Evolutionary conservation across 2,113 vertebrate species (phyloP).

Genomic region (Drymodes brunneopygia): DNA sequence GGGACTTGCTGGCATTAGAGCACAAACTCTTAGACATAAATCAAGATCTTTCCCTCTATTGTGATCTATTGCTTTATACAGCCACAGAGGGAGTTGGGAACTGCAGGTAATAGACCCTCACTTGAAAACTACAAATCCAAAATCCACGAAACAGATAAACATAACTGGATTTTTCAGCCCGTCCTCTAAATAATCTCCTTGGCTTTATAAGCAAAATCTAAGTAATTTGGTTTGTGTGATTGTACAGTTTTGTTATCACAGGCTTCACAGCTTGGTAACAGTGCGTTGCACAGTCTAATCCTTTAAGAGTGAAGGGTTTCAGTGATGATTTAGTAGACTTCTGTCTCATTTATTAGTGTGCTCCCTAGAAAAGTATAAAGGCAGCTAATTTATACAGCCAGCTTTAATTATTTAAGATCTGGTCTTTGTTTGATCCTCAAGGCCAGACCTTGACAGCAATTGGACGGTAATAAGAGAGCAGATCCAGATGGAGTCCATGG

Average conservation of each 20-base stretch:
- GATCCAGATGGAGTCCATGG: constrained; percentile 89
- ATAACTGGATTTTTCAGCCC: background rate
- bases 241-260: background rate
- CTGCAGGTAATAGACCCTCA: background rate
- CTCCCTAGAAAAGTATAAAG: background rate
- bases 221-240: background rate
- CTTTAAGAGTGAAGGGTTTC: background rate
- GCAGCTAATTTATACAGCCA: background rate
- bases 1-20: background rate
- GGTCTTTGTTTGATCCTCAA: constrained; percentile 59
- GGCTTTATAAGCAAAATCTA: background rate
- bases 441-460: constrained; percentile 87
- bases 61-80: background rate
- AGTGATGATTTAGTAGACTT: background rate
- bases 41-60: background rate
- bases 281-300: background rate
- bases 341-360: background rate
- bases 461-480: constrained; percentile 88
- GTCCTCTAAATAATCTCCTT: background rate
- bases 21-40: background rate
- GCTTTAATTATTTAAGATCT: constrained; percentile 7
- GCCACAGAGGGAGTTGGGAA: background rate
- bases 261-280: background rate
- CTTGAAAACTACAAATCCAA: background rate
- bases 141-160: background rate